Evolutionary conservation across 2,113 vertebrate genomes (phyloP).

Genomic region (Lathamus discolor): DNA sequence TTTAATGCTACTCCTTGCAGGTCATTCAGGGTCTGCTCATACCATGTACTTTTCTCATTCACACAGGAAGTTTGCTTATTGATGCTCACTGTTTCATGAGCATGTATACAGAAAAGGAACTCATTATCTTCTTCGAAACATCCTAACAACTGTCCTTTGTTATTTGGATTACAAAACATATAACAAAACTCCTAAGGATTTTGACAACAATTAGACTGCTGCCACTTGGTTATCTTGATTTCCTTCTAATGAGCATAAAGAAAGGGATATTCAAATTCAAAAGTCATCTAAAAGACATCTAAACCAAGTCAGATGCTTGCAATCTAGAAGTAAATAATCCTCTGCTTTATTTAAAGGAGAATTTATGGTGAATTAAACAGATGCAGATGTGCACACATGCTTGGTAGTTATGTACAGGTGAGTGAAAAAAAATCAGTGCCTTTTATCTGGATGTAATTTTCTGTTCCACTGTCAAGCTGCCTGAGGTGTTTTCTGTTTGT

Average conservation of each 20-base stretch:
- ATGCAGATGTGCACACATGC: neutral
- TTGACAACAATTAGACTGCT: neutral
- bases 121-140: neutral
- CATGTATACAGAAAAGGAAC: neutral
- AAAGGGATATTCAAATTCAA: neutral
- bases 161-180: neutral
- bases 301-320: neutral
- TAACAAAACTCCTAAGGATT: neutral
- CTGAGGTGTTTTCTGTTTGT: neutral
- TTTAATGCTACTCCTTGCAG: neutral
- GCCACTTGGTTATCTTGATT: neutral
- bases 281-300: neutral
- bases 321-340: neutral
- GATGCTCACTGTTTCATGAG: neutral
- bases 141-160: neutral
- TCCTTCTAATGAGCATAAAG: neutral
- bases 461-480: neutral
- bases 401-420: neutral
- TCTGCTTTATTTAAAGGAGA: neutral
- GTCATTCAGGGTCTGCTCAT: neutral
- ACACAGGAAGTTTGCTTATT: neutral
- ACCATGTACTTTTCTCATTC: neutral
- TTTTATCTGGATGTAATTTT: neutral
- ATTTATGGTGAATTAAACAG: neutral
- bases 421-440: neutral